Evolutionary conservation across 2,888 invertebrate species (phyloP).

Genomic region (Physocephala rufipes): DNA sequence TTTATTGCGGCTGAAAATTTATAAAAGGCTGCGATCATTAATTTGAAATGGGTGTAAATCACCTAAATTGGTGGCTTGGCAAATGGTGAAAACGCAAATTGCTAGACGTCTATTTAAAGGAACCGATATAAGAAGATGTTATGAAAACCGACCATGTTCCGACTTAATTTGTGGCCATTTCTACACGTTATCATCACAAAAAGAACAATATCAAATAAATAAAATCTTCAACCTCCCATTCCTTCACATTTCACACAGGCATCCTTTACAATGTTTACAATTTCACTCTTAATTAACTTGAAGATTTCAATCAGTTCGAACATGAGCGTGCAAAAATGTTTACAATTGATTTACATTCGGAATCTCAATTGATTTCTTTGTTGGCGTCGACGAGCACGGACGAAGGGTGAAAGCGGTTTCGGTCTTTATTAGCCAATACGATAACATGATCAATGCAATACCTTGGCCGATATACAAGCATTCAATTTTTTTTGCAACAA

Average conservation of each 20-base stretch:
- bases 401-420: not conserved
- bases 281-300: constrained; percentile 50
- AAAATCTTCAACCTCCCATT: not conserved
- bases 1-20: too few relatives aligned
- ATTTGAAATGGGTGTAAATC: too few relatives aligned
- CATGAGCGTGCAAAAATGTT: constrained; percentile 50
- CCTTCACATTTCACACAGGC: constrained; percentile 2
- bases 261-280: constrained; percentile 39
- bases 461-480: not conserved
- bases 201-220: too few relatives aligned
- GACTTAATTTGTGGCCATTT: too few relatives aligned
- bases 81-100: too few relatives aligned
- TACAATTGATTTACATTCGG: constrained; percentile 44
- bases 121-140: too few relatives aligned
- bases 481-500: not conserved
- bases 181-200: too few relatives aligned
- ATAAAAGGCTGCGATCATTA: too few relatives aligned
- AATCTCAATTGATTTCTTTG: constrained; percentile 44
- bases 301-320: constrained; percentile 52
- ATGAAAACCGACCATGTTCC: too few relatives aligned
- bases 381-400: constrained; percentile 8
- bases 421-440: constrained; percentile 32
- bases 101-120: too few relatives aligned
- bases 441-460: too few relatives aligned
- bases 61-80: too few relatives aligned